Evolutionary conservation across 1,140 invertebrate genomes (phyloP).

Genomic region (Neodiprion fabricii): DNA sequence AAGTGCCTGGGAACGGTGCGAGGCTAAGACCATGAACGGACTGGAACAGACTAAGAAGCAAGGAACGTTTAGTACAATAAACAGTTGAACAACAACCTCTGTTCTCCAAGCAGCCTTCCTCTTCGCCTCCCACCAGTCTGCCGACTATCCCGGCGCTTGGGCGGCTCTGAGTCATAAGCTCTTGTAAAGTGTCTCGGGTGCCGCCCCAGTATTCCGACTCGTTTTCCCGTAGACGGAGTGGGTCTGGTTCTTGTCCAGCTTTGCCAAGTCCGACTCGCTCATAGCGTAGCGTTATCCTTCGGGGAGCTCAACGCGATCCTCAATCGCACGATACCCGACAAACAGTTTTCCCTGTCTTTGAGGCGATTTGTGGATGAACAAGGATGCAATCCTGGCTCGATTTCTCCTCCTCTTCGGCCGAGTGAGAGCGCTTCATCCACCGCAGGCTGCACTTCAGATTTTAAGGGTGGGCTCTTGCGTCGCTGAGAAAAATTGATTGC

Average conservation of each 20-base stretch:
- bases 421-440: background rate
- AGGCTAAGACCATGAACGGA: background rate
- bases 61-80: constrained; percentile 5
- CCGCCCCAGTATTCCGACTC: background rate
- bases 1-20: constrained; percentile 4
- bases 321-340: no score
- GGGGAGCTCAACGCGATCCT: no score
- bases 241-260: constrained; percentile 4
- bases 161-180: constrained; percentile 1
- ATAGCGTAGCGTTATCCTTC: background rate
- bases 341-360: no score
- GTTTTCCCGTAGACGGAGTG: background rate
- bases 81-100: constrained; percentile 5
- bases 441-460: background rate
- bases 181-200: constrained; percentile 7
- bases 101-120: background rate
- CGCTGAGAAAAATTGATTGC: background rate
- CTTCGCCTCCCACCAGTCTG: background rate
- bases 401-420: no score
- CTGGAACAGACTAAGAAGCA: background rate
- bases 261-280: background rate
- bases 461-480: background rate
- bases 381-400: no score
- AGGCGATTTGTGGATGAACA: no score
- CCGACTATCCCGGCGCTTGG: background rate